A percentile compares a stretch with the other conserved stretches of the same genome.
phyloP scores from a whole-genome alignment of 2,888 invertebrate genomes.

The Cataglyphis rosenhaueri region DNA sequence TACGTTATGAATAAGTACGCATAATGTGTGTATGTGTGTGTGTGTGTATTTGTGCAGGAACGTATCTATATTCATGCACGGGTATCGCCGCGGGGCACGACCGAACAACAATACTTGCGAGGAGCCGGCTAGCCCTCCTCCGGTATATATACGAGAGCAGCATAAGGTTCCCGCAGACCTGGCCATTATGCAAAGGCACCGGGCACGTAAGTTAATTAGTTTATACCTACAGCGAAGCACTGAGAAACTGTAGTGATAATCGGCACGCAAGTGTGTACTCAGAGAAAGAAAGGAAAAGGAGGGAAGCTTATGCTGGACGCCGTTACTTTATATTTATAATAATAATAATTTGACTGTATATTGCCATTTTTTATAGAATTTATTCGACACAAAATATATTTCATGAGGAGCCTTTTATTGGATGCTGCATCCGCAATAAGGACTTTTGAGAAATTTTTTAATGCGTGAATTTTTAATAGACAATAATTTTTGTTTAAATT shows the following conservation, averaged over 20 bases:
- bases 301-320: not conserved
- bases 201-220: constrained; percentile 74
- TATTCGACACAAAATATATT: not conserved
- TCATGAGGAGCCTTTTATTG: not conserved
- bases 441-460: not conserved
- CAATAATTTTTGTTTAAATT: not conserved
- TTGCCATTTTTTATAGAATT: not conserved
- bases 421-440: not conserved
- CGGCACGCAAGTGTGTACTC: constrained; percentile 18
- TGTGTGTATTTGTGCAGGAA: constrained; percentile 50
- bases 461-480: not conserved
- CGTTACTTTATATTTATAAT: not conserved
- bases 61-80: constrained; percentile 64
- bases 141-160: constrained; percentile 45
- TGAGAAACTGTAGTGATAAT: constrained; percentile 53
- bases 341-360: not conserved
- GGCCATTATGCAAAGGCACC: constrained; percentile 73
- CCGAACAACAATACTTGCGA: constrained; percentile 51
- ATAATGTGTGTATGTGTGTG: constrained; percentile 41
- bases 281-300: constrained; percentile 10
- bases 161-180: constrained; percentile 62
- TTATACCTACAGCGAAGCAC: constrained; percentile 61
- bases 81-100: constrained; percentile 47
- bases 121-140: constrained; percentile 47
- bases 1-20: constrained; percentile 72